Evolutionary conservation across 2,888 invertebrate genomes (phyloP).

Genomic region (Pristionchus japonicus): DNA sequence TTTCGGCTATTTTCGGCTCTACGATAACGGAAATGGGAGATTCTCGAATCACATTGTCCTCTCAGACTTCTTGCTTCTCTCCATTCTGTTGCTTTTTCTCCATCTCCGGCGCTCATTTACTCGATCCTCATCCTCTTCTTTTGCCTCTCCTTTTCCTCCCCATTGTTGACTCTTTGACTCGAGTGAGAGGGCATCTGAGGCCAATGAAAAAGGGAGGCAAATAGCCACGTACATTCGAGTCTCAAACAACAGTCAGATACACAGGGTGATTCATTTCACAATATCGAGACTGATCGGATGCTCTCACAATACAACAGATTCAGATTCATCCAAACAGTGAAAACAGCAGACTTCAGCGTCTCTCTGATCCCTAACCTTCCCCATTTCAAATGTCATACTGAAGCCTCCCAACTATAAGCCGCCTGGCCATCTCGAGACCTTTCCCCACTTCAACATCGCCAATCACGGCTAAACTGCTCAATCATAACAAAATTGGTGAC

Average conservation of each 20-base stretch:
- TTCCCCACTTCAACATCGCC: neutral
- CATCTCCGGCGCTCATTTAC: neutral
- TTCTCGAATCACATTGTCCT: neutral
- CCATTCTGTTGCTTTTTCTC: too few species aligned
- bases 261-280: neutral
- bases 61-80: neutral
- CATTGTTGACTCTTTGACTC: slow-evolving; percentile 4
- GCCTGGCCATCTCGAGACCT: neutral
- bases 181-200: slow-evolving; percentile 16
- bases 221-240: neutral
- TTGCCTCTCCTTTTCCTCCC: neutral
- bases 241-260: neutral
- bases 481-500: neutral
- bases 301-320: too few species aligned
- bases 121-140: neutral
- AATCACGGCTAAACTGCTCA: neutral
- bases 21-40: neutral
- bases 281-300: too few species aligned
- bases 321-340: neutral
- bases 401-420: neutral
- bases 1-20: neutral
- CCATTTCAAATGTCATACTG: neutral
- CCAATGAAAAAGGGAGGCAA: neutral
- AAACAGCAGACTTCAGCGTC: neutral
- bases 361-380: neutral